These are phyloP conservation scores for Pristionchus fissidentatus DNA, from an alignment of 2,888 invertebrate genomes.

Conservation along the genomic window DNA sequence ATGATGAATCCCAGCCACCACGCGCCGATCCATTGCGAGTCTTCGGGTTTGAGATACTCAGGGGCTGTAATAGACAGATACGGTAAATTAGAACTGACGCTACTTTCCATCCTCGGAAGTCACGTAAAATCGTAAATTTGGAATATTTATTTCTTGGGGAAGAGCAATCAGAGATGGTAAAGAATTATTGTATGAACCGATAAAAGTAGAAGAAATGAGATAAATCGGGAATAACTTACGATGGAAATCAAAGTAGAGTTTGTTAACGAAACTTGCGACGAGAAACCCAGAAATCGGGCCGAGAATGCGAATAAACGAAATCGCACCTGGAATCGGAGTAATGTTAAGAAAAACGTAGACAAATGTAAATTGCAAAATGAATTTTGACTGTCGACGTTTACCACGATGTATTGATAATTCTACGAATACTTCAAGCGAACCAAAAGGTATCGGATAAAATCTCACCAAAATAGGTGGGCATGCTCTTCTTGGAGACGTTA, in stretches of 20 bases:
- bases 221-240: not conserved
- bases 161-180: not conserved
- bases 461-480: slow-evolving; percentile 74
- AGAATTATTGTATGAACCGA: not conserved
- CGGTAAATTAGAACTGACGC: not conserved
- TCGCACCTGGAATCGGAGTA: slow-evolving; percentile 59
- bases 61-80: slow-evolving; percentile 58
- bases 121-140: not conserved
- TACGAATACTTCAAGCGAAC: not conserved
- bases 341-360: not conserved
- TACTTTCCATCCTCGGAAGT: too few species aligned
- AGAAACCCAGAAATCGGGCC: slow-evolving; percentile 75
- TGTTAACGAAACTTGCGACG: slow-evolving; percentile 72
- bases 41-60: slow-evolving; percentile 70
- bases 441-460: not conserved
- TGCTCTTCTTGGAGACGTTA: slow-evolving; percentile 73
- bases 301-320: slow-evolving; percentile 74
- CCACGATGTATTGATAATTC: not conserved
- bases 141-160: not conserved
- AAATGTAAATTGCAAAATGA: not conserved
- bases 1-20: slow-evolving; percentile 78
- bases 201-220: not conserved
- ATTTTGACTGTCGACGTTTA: not conserved
- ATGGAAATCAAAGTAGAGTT: slow-evolving; percentile 65
- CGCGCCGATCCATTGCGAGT: slow-evolving; percentile 78